Evolutionary conservation across 2,888 invertebrate species (phyloP).

Genomic region (Metacarcinus magister): DNA sequence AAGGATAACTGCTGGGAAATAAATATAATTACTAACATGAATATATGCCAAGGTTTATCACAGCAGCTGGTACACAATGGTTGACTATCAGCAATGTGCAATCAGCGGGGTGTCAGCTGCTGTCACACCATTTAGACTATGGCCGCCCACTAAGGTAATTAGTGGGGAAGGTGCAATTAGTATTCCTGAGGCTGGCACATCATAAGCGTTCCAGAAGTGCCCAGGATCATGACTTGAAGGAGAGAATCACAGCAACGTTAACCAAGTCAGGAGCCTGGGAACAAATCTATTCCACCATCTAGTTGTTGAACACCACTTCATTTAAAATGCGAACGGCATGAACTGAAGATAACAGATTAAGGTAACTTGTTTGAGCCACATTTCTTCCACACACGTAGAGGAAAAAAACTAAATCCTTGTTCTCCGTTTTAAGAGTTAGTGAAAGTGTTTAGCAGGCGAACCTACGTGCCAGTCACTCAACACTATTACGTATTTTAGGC

Average conservation of each 20-base stretch:
- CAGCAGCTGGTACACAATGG: background rate
- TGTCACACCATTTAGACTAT: background rate
- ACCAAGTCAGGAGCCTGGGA: background rate
- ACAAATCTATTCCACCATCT: no score
- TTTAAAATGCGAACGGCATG: background rate
- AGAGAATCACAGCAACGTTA: background rate
- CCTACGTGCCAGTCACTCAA: background rate
- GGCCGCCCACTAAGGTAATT: background rate
- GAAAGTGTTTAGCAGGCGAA: background rate
- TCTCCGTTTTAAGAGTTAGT: background rate
- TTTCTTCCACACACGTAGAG: background rate
- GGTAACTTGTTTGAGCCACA: background rate
- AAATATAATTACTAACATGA: background rate
- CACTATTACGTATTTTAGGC: background rate
- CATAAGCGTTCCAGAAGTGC: background rate
- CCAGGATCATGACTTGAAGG: background rate
- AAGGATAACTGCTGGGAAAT: background rate
- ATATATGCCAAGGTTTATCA: background rate
- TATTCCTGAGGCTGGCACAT: background rate
- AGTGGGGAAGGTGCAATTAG: background rate
- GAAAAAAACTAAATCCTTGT: background rate
- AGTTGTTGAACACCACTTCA: background rate
- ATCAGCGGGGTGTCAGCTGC: background rate
- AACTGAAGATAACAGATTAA: background rate
- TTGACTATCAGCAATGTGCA: background rate